These are phyloP conservation scores for Antennarius maculatus DNA, from an alignment of 2,797 vertebrate species.

Conservation along the genomic window DNA sequence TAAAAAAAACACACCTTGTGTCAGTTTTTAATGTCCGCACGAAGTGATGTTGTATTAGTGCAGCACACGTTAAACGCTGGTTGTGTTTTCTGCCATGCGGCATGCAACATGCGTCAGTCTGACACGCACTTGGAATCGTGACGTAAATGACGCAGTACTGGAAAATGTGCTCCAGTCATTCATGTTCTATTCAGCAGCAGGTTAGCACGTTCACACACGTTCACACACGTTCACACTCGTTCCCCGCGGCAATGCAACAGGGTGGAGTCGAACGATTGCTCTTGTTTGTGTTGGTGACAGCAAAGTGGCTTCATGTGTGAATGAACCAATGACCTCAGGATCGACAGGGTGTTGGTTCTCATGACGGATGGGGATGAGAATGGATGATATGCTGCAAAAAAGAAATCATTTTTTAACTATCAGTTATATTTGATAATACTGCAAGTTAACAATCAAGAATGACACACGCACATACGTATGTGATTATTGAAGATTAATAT, in stretches of 20 bases:
- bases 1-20: not conserved
- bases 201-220: not conserved
- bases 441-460: no score
- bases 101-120: slow-evolving; percentile 52
- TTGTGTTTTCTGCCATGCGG: slow-evolving; percentile 11
- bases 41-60: not conserved
- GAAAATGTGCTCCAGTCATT: slow-evolving; percentile 11
- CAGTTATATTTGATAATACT: no score
- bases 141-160: slow-evolving; percentile 56
- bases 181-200: slow-evolving; percentile 2
- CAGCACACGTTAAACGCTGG: not conserved
- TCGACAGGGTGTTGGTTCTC: no score
- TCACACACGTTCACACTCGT: not conserved
- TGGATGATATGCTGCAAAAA: no score
- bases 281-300: no score
- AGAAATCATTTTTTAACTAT: no score
- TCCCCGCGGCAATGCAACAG: not conserved
- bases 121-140: slow-evolving; percentile 30
- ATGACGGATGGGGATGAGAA: no score
- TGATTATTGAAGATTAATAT: no score
- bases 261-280: not conserved
- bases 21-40: not conserved
- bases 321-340: no score
- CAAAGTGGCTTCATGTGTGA: no score
- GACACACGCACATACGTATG: no score